Percentiles rank a stretch among this genome's conserved stretches.
phyloP scores from a whole-genome alignment of 2,113 vertebrate genomes.

The Neodontobutis hainanensis region DNA sequence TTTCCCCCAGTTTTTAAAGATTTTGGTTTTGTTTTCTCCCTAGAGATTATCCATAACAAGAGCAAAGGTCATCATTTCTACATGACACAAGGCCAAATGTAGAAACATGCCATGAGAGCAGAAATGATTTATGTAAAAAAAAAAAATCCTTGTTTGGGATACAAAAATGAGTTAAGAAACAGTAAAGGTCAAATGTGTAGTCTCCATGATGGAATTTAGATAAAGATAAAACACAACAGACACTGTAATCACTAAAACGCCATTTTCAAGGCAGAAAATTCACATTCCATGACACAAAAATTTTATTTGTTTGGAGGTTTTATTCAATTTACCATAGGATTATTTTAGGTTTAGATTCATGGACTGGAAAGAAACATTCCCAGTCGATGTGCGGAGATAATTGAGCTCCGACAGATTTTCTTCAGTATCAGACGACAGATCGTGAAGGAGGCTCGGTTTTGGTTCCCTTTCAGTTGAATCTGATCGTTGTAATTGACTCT shows the following conservation, averaged over 20 bases:
- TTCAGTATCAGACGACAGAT: not conserved
- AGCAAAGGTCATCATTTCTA: slow-evolving; percentile 5
- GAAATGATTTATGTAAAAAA: not conserved
- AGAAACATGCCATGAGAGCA: not conserved
- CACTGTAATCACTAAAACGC: too few species aligned
- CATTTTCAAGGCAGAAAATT: too few species aligned
- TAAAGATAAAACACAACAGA: not conserved
- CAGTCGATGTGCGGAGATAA: slow-evolving; percentile 44
- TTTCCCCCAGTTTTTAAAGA: slow-evolving; percentile 1
- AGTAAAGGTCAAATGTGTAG: too few species aligned
- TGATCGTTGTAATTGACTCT: not conserved
- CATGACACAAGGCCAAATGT: slow-evolving; percentile 1
- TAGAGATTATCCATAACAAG: not conserved
- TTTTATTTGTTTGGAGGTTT: not conserved
- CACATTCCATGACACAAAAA: not conserved
- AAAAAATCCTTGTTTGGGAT: not conserved
- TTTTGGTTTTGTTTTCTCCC: not conserved
- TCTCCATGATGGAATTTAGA: not conserved
- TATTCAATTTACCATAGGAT: not conserved
- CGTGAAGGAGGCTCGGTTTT: slow-evolving; percentile 21
- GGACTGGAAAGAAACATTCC: slow-evolving; percentile 54
- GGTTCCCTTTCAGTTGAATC: slow-evolving; percentile 32
- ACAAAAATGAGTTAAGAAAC: not conserved
- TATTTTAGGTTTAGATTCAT: not conserved
- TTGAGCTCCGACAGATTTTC: slow-evolving; percentile 27